These are phyloP conservation scores for Apotomis betuletana DNA, from an alignment of 2,888 invertebrate species.

Conservation along the genomic window DNA sequence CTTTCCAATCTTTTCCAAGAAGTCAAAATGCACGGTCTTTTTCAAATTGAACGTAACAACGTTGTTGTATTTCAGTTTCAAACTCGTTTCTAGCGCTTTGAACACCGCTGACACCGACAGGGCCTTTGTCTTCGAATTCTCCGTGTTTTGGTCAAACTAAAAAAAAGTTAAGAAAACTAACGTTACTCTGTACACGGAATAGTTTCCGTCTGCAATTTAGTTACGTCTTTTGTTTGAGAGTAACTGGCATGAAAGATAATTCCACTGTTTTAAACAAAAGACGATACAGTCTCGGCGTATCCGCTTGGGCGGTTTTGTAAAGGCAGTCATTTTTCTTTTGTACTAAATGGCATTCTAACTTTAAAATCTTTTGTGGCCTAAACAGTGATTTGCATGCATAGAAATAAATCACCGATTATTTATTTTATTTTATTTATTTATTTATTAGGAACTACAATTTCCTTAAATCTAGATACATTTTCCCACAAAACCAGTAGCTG, in stretches of 20 bases:
- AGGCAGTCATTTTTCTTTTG: too few relatives aligned
- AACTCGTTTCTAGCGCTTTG: constrained; percentile 57
- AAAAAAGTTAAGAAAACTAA: constrained; percentile 39
- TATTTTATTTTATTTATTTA: too few relatives aligned
- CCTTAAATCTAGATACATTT: too few relatives aligned
- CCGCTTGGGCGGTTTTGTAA: too few relatives aligned
- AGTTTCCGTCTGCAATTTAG: constrained; percentile 6
- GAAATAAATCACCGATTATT: too few relatives aligned
- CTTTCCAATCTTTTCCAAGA: constrained; percentile 45
- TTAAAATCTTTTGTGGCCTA: too few relatives aligned
- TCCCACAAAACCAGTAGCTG: too few relatives aligned
- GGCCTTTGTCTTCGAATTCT: constrained; percentile 44
- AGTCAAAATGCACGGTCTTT: constrained; percentile 43
- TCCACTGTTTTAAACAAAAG: not conserved
- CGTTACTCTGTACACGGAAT: constrained; percentile 19
- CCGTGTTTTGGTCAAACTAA: constrained; percentile 47
- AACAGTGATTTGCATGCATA: too few relatives aligned
- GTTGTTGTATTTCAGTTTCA: constrained; percentile 57
- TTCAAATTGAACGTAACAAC: constrained; percentile 52
- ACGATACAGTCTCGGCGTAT: not conserved
- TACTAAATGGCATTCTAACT: too few relatives aligned
- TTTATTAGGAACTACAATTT: too few relatives aligned
- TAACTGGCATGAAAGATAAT: not conserved
- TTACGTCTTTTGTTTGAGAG: constrained; percentile 21
- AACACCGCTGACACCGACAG: constrained; percentile 53